These are phyloP conservation scores for Casuarius casuarius DNA, from an alignment of 2,113 vertebrate genomes.

Conservation along the genomic window DNA sequence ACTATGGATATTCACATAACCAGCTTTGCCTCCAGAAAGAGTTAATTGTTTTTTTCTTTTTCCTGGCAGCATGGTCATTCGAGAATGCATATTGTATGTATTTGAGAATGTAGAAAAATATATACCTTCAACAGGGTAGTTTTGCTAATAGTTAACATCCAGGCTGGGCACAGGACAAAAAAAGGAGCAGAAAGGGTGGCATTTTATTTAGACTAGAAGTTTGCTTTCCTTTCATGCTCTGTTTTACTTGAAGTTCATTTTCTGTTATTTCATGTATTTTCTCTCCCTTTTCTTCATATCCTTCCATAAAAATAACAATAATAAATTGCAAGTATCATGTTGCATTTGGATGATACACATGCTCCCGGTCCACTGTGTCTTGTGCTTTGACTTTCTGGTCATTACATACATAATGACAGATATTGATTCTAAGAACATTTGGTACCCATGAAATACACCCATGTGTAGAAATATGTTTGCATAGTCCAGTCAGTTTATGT, in stretches of 20 bases:
- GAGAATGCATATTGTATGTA: background rate
- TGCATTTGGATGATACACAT: fast-evolving
- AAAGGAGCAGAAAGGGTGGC: background rate
- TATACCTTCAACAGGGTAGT: background rate
- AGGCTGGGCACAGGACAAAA: background rate
- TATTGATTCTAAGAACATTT: background rate
- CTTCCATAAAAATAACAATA: background rate
- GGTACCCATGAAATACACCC: background rate
- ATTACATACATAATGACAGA: fast-evolving
- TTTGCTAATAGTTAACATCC: background rate
- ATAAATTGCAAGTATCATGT: background rate
- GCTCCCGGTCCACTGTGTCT: background rate
- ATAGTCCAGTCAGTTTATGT: background rate
- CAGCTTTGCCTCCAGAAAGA: background rate
- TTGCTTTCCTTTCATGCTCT: background rate
- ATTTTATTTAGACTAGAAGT: background rate
- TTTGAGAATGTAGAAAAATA: background rate
- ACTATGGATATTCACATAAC: background rate
- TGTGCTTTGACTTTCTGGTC: background rate
- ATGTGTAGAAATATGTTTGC: background rate
- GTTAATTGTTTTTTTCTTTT: background rate
- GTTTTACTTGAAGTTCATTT: background rate
- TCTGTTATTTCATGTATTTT: background rate
- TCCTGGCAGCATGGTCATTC: background rate
- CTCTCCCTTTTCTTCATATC: background rate